phyloP scores from a whole-genome alignment of 1,140 invertebrate species.

The Aporrectodea caliginosa region DNA sequence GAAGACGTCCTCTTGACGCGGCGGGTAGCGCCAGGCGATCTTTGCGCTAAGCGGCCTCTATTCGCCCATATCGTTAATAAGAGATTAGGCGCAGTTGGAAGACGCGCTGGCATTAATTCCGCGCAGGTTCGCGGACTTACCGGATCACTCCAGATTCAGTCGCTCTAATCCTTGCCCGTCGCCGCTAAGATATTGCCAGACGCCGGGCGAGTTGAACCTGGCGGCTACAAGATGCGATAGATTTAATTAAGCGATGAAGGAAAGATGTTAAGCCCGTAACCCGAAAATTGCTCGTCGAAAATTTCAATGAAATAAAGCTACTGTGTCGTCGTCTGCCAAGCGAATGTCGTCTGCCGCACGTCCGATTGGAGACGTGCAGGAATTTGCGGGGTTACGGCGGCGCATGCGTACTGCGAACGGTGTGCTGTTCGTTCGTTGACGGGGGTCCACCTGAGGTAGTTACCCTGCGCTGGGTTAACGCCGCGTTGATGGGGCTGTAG shows the following conservation, averaged over 20 bases:
- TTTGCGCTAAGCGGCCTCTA: no score
- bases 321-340: no score
- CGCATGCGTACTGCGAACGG: background rate
- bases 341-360: background rate
- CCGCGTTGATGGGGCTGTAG: background rate
- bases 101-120: background rate
- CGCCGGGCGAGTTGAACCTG: no score
- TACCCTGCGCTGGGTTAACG: no score
- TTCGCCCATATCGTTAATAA: slow-evolving; percentile 3
- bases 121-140: background rate
- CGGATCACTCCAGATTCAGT: background rate
- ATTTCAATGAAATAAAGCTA: background rate
- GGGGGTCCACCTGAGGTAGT: no score
- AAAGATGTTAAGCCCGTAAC: background rate
- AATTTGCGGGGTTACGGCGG: background rate
- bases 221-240: background rate
- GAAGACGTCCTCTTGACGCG: no score
- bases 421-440: background rate
- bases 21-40: no score
- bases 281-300: background rate
- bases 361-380: background rate
- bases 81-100: background rate
- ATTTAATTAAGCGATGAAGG: background rate
- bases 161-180: background rate
- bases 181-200: background rate